These are phyloP conservation scores for Rallus crepitans DNA, from an alignment of 2,797 vertebrate genomes.

Conservation along the genomic window DNA sequence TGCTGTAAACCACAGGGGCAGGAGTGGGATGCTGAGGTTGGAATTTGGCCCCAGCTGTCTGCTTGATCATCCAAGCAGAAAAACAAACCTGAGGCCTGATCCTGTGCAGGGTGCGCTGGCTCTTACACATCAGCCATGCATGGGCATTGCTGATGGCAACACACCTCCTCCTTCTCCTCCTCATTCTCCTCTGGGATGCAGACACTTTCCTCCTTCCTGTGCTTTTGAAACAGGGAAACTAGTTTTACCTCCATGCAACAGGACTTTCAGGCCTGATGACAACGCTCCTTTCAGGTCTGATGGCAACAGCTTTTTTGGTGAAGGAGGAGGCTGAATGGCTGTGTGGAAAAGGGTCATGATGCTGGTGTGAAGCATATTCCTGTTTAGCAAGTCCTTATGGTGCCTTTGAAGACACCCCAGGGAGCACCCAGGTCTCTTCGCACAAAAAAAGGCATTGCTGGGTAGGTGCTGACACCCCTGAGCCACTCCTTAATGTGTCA, in stretches of 20 bases:
- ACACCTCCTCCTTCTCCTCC: neutral
- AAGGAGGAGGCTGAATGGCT: neutral
- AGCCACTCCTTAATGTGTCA: neutral
- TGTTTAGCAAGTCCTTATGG: neutral
- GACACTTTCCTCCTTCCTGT: fast-evolving
- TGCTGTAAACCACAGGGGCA: neutral
- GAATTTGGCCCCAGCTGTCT: neutral
- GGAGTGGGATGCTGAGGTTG: neutral
- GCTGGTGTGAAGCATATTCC: neutral
- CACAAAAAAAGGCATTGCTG: neutral
- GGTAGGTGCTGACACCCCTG: neutral
- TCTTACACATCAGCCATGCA: neutral
- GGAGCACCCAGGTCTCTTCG: neutral
- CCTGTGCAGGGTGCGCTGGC: neutral
- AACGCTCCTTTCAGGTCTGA: neutral
- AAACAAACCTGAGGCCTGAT: neutral
- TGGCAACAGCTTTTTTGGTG: neutral
- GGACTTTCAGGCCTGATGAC: neutral
- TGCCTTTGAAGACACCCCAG: neutral
- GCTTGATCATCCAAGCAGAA: neutral
- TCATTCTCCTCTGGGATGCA: neutral
- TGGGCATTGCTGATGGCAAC: neutral
- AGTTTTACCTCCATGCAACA: neutral
- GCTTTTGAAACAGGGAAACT: neutral
- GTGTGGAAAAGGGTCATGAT: neutral